Evolutionary conservation across 2,888 invertebrate species (phyloP).

Genomic region (Perdita meconis): DNA sequence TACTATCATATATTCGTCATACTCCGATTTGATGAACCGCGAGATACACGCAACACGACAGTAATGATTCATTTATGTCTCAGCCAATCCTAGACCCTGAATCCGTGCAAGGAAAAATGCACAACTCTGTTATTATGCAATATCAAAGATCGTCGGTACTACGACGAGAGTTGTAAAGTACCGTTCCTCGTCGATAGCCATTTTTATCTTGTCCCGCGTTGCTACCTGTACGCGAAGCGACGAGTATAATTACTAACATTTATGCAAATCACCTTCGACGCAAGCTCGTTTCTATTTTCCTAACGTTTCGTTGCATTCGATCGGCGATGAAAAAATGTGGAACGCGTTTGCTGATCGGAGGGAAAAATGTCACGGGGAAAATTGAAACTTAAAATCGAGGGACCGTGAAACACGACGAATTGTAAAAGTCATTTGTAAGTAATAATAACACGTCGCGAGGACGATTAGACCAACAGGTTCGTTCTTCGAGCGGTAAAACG

Average conservation of each 20-base stretch:
- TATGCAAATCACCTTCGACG: background rate
- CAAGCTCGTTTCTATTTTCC: background rate
- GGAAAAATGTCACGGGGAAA: background rate
- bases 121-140: conserved; percentile 35
- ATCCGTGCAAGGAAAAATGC: conserved; percentile 30
- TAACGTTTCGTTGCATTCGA: background rate
- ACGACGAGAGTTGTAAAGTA: conserved; percentile 1
- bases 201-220: conserved; percentile 10
- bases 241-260: conserved; percentile 2
- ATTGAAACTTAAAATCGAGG: background rate
- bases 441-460: background rate
- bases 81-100: conserved; percentile 24
- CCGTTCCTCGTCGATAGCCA: conserved; percentile 24
- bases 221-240: background rate
- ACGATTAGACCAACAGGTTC: too few species aligned
- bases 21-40: conserved; percentile 9
- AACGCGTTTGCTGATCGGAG: background rate
- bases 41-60: background rate
- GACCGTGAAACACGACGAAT: too few species aligned
- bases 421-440: too few species aligned
- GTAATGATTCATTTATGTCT: conserved; percentile 40
- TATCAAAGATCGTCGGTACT: conserved; percentile 16
- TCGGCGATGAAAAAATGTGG: too few species aligned
- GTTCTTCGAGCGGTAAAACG: too few species aligned
- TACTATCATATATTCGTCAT: background rate